Percentiles rank a stretch among this genome's conserved stretches.
phyloP scores from a whole-genome alignment of 2,888 invertebrate species.

The Agonopterix arenella region DNA sequence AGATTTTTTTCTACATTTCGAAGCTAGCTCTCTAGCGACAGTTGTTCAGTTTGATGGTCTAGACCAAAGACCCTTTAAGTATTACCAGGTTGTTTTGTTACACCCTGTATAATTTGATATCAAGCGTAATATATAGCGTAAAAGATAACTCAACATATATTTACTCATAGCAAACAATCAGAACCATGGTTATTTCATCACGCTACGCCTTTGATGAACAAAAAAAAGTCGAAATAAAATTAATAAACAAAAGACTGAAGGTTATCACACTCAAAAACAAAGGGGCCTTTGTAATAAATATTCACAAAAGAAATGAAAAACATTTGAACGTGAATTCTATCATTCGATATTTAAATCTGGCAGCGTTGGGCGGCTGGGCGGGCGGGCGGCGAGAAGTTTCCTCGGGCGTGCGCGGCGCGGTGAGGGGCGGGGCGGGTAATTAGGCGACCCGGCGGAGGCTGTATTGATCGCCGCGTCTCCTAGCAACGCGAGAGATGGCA shows the following conservation, averaged over 20 bases:
- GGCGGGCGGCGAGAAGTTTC: slow-evolving; percentile 17
- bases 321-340: slow-evolving; percentile 73
- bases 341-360: slow-evolving; percentile 73
- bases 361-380: slow-evolving; percentile 20
- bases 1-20: too few species aligned
- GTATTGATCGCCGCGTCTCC: slow-evolving; percentile 72
- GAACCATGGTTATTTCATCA: slow-evolving; percentile 10
- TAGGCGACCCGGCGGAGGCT: slow-evolving; percentile 76
- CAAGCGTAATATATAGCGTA: too few species aligned
- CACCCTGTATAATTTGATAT: too few species aligned
- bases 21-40: too few species aligned
- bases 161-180: too few species aligned
- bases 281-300: slow-evolving; percentile 36
- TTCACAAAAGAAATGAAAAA: slow-evolving; percentile 57
- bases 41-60: too few species aligned
- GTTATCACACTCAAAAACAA: slow-evolving; percentile 12
- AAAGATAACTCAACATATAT: too few species aligned
- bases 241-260: not conserved
- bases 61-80: too few species aligned
- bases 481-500: slow-evolving; percentile 68
- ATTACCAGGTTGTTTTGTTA: too few species aligned
- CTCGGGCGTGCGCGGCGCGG: slow-evolving; percentile 15
- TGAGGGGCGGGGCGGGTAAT: slow-evolving; percentile 48
- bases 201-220: slow-evolving; percentile 20
- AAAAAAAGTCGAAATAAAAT: not conserved